A percentile compares a stretch with the other conserved stretches of the same genome.
Conservation (phyloP, 1,140 invertebrate species). For the Polypedilum vanderplanki region DNA sequence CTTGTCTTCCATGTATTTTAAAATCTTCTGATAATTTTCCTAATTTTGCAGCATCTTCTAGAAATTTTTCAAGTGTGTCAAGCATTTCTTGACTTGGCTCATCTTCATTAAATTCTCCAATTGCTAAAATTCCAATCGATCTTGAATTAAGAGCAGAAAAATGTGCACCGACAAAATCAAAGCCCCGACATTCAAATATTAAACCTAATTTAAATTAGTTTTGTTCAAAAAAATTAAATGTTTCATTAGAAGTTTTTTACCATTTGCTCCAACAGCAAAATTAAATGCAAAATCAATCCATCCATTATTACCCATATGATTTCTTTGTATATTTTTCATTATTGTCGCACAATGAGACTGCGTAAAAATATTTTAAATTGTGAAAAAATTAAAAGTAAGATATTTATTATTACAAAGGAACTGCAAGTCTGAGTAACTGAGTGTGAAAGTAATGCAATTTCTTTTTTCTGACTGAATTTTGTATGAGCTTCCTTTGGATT, state of each 20-base stretch:
- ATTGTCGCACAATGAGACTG: too few relatives aligned
- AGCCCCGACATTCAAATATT: conserved; percentile 58
- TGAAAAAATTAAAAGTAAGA: too few relatives aligned
- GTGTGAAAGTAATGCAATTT: not conserved
- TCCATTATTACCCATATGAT: too few relatives aligned
- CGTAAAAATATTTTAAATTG: too few relatives aligned
- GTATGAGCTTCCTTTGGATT: not conserved
- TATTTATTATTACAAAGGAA: too few relatives aligned
- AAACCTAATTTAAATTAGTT: too few relatives aligned
- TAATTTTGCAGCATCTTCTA: not conserved
- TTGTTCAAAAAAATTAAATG: too few relatives aligned
- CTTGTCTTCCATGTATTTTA: not conserved
- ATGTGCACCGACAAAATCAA: conserved; percentile 53
- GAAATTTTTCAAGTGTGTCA: not conserved
- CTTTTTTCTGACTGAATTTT: not conserved
- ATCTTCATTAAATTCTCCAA: conserved; percentile 42
- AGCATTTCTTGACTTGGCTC: not conserved
- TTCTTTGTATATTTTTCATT: too few relatives aligned
- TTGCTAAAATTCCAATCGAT: conserved; percentile 49
- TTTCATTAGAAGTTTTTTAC: too few relatives aligned
- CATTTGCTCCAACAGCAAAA: too few relatives aligned
- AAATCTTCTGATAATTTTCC: not conserved
- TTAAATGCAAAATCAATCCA: too few relatives aligned
- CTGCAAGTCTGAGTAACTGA: not conserved
- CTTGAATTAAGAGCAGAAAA: conserved; percentile 46